Conservation (phyloP, 2,113 vertebrate genomes). For the Malurus alboscapulatus region DNA sequence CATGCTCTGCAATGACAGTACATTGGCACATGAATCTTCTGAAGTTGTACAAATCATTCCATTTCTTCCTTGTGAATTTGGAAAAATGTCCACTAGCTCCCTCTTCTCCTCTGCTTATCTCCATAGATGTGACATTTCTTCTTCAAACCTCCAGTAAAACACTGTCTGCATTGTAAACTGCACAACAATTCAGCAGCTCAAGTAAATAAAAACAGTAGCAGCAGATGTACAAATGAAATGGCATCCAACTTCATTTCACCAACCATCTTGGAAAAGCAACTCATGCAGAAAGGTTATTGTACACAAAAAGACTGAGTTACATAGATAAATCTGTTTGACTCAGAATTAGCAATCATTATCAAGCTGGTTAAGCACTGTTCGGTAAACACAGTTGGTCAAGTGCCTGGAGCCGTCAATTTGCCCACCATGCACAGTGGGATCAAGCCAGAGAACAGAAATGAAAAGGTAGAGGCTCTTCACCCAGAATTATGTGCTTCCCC, state of each 20-base stretch:
- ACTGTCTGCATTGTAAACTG: not conserved
- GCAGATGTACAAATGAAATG: slow-evolving; percentile 26
- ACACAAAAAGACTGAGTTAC: not conserved
- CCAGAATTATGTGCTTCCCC: not conserved
- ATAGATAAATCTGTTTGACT: not conserved
- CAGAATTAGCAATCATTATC: not conserved
- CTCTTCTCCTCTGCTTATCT: not conserved
- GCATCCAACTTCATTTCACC: slow-evolving; percentile 1
- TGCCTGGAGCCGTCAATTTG: not conserved
- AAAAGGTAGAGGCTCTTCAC: not conserved
- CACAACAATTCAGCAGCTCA: slow-evolving; percentile 9
- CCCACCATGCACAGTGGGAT: not conserved
- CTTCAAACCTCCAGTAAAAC: not conserved
- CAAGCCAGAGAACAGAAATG: not conserved
- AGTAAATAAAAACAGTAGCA: slow-evolving; percentile 46
- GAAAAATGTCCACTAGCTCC: not conserved
- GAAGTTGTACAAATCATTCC: not conserved
- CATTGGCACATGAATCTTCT: not conserved
- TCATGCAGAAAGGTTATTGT: slow-evolving; percentile 9
- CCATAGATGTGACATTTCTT: not conserved
- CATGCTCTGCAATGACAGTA: not conserved
- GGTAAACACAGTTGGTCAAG: not conserved
- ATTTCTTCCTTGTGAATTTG: not conserved
- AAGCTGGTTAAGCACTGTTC: not conserved
- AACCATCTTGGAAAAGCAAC: not conserved